A percentile compares a stretch with the other conserved stretches of the same genome.
Evolutionary conservation across 2,888 invertebrate genomes (phyloP).

Genomic region (Epistrophe eligans): DNA sequence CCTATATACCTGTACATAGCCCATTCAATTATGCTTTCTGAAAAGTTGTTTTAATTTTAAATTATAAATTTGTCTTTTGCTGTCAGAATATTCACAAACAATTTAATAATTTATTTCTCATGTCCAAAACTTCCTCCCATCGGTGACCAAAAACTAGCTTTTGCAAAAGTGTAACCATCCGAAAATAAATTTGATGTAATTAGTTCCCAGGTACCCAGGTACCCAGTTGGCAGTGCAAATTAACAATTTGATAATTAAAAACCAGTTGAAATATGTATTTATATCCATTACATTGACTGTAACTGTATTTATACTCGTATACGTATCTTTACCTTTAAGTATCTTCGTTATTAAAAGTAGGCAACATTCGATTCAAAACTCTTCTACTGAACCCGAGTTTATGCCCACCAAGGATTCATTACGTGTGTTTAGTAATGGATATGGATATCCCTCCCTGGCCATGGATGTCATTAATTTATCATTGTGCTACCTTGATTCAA

Average conservation of each 20-base stretch:
- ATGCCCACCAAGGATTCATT: slow-evolving; percentile 48
- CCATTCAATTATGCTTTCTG: background rate
- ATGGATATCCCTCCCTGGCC: slow-evolving; percentile 22
- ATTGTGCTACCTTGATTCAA: slow-evolving; percentile 66
- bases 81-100: slow-evolving; percentile 10
- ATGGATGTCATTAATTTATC: slow-evolving; percentile 65
- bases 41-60: slow-evolving; percentile 8
- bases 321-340: no score
- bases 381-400: slow-evolving; percentile 3
- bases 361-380: slow-evolving; percentile 4
- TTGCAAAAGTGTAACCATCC: slow-evolving; percentile 14
- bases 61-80: slow-evolving; percentile 14
- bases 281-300: background rate
- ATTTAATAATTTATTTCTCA: slow-evolving; percentile 15
- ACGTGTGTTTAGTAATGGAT: slow-evolving; percentile 43
- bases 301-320: no score
- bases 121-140: background rate
- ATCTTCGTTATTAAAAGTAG: slow-evolving; percentile 20
- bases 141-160: slow-evolving; percentile 7
- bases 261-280: slow-evolving; percentile 50
- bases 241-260: slow-evolving; percentile 72
- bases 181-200: slow-evolving; percentile 51
- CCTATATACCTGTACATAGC: background rate
- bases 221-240: slow-evolving; percentile 54
- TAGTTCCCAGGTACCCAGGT: slow-evolving; percentile 43